Percentiles rank a stretch among this genome's conserved stretches.
Evolutionary conservation across 2,888 invertebrate genomes (phyloP).

Genomic region (Cryptocheilus praepositus): DNA sequence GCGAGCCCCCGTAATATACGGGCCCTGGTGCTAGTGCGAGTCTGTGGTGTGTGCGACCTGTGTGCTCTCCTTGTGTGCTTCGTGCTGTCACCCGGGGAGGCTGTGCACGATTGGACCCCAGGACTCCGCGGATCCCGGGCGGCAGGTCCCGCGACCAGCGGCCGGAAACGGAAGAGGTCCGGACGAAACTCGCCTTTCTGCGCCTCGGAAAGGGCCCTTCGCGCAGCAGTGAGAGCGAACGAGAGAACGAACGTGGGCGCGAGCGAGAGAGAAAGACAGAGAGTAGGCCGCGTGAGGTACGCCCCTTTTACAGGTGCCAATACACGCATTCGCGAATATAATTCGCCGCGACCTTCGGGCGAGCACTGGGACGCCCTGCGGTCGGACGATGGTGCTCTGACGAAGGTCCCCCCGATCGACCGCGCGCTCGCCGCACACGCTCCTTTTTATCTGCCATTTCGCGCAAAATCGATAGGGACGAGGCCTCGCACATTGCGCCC

Average conservation of each 20-base stretch:
- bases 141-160: not conserved
- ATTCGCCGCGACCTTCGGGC: not conserved
- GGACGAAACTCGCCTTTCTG: not conserved
- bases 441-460: conserved; percentile 33
- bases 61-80: conserved; percentile 34
- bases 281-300: conserved; percentile 32
- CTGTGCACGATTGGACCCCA: conserved; percentile 9
- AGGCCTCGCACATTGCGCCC: conserved; percentile 44
- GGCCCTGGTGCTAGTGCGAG: conserved; percentile 29
- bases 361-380: not conserved
- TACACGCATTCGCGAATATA: conserved; percentile 31
- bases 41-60: conserved; percentile 39
- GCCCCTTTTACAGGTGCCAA: conserved; percentile 46
- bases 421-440: not conserved
- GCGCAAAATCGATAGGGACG: conserved; percentile 64
- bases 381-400: not conserved
- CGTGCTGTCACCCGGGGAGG: conserved; percentile 36
- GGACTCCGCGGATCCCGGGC: no score
- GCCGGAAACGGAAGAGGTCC: conserved; percentile 1
- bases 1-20: not conserved
- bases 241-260: conserved; percentile 10
- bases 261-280: not conserved
- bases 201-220: not conserved
- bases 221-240: conserved; percentile 7
- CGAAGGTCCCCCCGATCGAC: not conserved